phyloP scores from a whole-genome alignment of 2,888 invertebrate species.

The Pammene fasciana region DNA sequence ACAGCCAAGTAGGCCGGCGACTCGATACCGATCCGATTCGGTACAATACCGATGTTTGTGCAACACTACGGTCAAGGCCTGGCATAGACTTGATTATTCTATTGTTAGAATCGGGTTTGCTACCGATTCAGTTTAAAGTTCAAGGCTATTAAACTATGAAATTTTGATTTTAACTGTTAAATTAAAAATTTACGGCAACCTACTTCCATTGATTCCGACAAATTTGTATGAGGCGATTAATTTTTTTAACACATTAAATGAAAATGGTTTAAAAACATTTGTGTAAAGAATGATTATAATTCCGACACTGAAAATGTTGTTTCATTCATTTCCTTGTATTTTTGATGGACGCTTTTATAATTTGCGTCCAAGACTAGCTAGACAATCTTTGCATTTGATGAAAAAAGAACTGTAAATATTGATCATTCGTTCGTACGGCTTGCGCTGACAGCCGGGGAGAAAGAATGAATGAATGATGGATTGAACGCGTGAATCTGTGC shows the following conservation, averaged over 20 bases:
- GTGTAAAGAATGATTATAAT: no score
- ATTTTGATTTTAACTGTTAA: conserved; percentile 12
- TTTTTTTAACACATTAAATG: no score
- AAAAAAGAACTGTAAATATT: conserved; percentile 38
- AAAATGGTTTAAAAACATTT: no score
- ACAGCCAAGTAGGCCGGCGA: conserved; percentile 63
- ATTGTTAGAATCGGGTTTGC: conserved; percentile 49
- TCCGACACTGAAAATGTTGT: neutral
- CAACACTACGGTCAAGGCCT: conserved; percentile 72
- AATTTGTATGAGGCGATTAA: no score
- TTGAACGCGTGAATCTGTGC: conserved; percentile 25
- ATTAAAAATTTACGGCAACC: neutral
- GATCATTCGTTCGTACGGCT: conserved; percentile 33
- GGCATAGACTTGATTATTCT: conserved; percentile 57
- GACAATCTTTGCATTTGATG: conserved; percentile 12
- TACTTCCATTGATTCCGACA: neutral
- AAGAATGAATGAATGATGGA: conserved; percentile 37
- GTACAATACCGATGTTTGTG: conserved; percentile 68
- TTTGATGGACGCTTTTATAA: neutral
- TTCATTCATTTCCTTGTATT: neutral
- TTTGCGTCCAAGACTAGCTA: no score
- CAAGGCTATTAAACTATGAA: conserved; percentile 33
- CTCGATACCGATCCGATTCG: conserved; percentile 68
- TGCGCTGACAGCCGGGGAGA: conserved; percentile 32
- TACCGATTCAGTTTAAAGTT: conserved; percentile 39